A percentile compares a stretch with the other conserved stretches of the same genome.
Evolutionary conservation across 2,113 vertebrate species (phyloP).

Genomic region (Oenanthe oenanthe): DNA sequence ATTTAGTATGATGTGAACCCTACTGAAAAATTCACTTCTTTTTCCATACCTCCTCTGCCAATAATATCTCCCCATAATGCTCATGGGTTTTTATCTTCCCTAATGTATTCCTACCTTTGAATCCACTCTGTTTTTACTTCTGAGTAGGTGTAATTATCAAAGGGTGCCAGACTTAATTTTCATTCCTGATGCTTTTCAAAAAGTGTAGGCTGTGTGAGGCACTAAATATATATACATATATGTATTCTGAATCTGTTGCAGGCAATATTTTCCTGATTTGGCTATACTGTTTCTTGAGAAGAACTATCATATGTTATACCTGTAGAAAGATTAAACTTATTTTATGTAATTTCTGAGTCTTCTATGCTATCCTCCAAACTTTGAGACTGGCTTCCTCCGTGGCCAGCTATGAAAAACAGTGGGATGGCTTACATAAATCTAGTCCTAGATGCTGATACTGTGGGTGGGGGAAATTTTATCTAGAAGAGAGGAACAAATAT

Average conservation of each 20-base stretch:
- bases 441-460: background rate
- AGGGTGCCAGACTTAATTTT: background rate
- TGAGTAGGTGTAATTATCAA: background rate
- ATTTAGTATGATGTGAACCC: background rate
- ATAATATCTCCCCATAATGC: background rate
- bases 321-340: background rate
- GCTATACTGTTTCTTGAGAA: background rate
- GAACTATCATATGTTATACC: background rate
- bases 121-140: background rate
- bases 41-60: background rate
- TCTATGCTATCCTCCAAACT: background rate
- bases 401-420: background rate
- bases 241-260: background rate
- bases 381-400: background rate
- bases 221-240: background rate
- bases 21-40: background rate
- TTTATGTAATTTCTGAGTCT: background rate
- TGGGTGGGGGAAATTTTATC: rapidly evolving
- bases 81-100: background rate
- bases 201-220: background rate
- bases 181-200: background rate
- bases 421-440: background rate
- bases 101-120: background rate
- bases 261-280: background rate
- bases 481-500: background rate